A percentile compares a stretch with the other conserved stretches of the same genome.
phyloP scores from a whole-genome alignment of 1,140 invertebrate species.

The Bathynomus jamesi region DNA sequence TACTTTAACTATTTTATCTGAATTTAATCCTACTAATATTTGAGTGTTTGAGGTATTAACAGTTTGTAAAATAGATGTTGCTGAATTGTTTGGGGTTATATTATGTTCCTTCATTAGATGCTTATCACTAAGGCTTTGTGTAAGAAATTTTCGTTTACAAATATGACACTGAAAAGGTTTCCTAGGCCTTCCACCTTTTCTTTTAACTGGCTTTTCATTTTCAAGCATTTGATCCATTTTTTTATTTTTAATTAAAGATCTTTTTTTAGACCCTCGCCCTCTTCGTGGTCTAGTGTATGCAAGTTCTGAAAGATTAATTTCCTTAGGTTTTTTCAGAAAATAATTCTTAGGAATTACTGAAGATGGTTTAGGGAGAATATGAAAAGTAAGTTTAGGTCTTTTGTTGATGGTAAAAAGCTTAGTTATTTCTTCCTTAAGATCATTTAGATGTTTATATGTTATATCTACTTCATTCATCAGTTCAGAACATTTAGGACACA shows the following conservation, averaged over 20 bases:
- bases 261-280: constrained; percentile 1
- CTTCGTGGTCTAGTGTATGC: constrained; percentile 9
- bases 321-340: neutral
- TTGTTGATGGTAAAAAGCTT: constrained; percentile 6
- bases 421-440: constrained; percentile 10
- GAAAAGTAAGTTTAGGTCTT: constrained; percentile 17
- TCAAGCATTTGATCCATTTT: neutral
- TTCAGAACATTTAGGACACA: constrained; percentile 17
- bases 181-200: constrained; percentile 16
- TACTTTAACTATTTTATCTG: neutral
- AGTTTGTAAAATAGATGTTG: neutral
- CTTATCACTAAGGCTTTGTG: constrained; percentile 3
- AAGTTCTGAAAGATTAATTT: constrained; percentile 11
- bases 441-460: constrained; percentile 10
- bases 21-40: neutral
- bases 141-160: constrained; percentile 21
- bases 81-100: neutral
- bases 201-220: neutral
- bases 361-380: constrained; percentile 7
- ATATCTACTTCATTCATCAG: constrained; percentile 15
- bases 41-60: neutral
- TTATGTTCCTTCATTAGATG: constrained; percentile 18
- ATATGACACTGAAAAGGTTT: constrained; percentile 21
- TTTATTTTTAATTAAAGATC: too few species aligned
- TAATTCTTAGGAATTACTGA: neutral